Evolutionary conservation across 1,140 invertebrate species (phyloP).

Genomic region (Zaprionus camerounensis): DNA sequence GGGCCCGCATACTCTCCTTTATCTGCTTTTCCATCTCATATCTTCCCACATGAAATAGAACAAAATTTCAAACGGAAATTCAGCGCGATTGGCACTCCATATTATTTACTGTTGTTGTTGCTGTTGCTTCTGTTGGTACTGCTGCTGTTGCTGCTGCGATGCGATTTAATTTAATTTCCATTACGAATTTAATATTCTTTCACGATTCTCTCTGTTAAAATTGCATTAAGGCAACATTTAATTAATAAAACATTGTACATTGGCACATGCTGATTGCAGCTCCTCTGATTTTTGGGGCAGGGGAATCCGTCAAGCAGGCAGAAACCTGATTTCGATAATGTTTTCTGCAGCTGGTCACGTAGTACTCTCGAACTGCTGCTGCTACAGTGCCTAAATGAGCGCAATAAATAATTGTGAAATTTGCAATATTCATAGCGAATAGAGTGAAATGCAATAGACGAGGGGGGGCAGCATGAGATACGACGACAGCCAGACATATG

Average conservation of each 20-base stretch:
- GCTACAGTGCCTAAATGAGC: background rate
- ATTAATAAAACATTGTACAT: slow-evolving; percentile 25
- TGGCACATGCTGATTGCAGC: background rate
- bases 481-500: no score
- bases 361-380: background rate
- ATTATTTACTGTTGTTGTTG: slow-evolving; percentile 21
- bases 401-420: slow-evolving; percentile 1
- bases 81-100: slow-evolving; percentile 16
- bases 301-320: background rate
- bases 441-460: background rate
- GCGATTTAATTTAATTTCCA: slow-evolving; percentile 48
- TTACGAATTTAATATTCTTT: slow-evolving; percentile 37
- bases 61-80: slow-evolving; percentile 44
- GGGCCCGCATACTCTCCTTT: slow-evolving; percentile 31
- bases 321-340: background rate
- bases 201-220: slow-evolving; percentile 20
- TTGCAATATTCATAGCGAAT: slow-evolving; percentile 3
- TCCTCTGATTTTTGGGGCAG: background rate
- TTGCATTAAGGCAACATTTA: slow-evolving; percentile 33
- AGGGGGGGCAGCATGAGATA: background rate
- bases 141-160: slow-evolving; percentile 12
- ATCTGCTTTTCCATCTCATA: slow-evolving; percentile 28
- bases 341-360: background rate
- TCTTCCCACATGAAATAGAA: slow-evolving; percentile 33
- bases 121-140: background rate